Evolutionary conservation across 2,797 vertebrate species (phyloP), one percentile per base, ranked within the genome.

Genomic region (Orestias chungarensis): DNA sequence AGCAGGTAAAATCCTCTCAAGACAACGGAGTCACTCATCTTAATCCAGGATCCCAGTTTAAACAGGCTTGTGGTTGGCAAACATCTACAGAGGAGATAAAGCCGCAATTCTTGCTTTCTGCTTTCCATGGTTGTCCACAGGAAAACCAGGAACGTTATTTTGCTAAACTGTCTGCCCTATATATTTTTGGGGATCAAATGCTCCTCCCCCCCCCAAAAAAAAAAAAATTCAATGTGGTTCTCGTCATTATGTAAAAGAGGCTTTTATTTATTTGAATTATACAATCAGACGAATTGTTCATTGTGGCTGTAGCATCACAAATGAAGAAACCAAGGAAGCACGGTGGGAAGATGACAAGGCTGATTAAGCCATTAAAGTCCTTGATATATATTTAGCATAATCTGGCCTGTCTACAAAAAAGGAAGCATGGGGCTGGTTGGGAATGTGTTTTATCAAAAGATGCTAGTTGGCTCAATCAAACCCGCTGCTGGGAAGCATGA

Each of bases 401-500:
- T 91, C 81, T 90, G 78, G 81, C 78, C 80, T 81, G 80, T 76
- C 87, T 89, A 90, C 77, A 79, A 86, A 86, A 84, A 81, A 81
- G 81, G 71, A 89, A 80, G 78, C 75, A 76, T 70, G 80, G 75
- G 68, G 70, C 82, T 80, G 74, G 74, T 85, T 73, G 80, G 33
- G 49, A 82, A 69, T 90, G 77, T 87, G 89, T 75, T 29, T 44
- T 76, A 88, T 90, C 85, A 81, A 86, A 88, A 86, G 84, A 87
- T 78, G 82, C 85, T 91, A 84, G 86, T 93, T 92, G 82, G 89
- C 80, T 81, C 89, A 89, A 91, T 91, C 89, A 92, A 90, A 90
- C 87, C 82, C 78, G 80, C 86, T 82, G 72, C 84, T 85, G 84
- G 87, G 81, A 88, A 86, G 76, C 82, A 88, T 87, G 80, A 38